Conservation (phyloP, 2,113 vertebrate species). For the Pangasianodon hypophthalmus region DNA sequence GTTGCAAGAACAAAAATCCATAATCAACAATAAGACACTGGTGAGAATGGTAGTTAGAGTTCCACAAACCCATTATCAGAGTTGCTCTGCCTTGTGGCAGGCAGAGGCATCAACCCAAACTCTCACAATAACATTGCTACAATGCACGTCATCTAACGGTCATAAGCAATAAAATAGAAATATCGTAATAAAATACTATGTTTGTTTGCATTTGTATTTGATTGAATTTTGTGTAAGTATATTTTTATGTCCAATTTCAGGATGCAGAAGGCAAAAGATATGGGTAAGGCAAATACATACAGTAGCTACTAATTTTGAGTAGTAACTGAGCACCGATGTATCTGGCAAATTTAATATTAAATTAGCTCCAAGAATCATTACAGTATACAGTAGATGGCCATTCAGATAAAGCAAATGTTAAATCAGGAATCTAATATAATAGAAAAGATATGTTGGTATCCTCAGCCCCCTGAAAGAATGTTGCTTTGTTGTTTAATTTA, state of each 20-base stretch:
- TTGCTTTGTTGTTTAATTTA: too few relatives aligned
- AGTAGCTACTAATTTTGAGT: background rate
- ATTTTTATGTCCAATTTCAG: slow-evolving; percentile 61
- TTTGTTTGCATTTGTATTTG: background rate
- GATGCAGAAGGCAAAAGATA: slow-evolving; percentile 62
- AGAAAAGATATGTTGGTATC: background rate
- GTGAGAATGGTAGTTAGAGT: background rate
- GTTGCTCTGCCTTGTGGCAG: background rate
- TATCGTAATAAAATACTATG: background rate
- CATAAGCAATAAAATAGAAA: background rate
- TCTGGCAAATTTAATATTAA: background rate
- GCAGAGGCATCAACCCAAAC: background rate
- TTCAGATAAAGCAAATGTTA: background rate
- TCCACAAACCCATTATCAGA: background rate
- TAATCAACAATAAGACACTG: background rate
- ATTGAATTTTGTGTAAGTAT: slow-evolving; percentile 4
- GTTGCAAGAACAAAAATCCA: background rate
- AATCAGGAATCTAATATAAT: background rate
- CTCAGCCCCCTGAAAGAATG: background rate
- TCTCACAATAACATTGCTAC: background rate
- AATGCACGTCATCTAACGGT: background rate
- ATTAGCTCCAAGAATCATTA: background rate
- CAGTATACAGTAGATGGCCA: background rate
- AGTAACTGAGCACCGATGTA: background rate
- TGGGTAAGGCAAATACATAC: slow-evolving; percentile 41